Evolutionary conservation across 2,888 invertebrate species (phyloP), one percentile per base, ranked within the genome.

Genomic region (Gandaritis pyraliata): DNA sequence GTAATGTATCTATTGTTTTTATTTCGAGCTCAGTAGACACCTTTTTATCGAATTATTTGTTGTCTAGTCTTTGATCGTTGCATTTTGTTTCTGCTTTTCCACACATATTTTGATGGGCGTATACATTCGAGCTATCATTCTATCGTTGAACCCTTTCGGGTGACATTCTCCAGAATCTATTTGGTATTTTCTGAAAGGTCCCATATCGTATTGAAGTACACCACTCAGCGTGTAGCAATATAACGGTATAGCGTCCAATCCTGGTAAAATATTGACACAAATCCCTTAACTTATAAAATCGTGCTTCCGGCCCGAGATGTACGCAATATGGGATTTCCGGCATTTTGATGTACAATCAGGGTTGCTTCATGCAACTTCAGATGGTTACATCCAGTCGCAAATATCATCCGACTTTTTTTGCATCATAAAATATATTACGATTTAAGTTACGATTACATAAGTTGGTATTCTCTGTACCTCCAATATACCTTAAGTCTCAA

Each of bases 281-380:
- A 91, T 90, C 91, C 92, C 91, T 90, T 90, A 90, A 91, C 89
- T 91, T 92, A 91, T 91, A 91, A 92, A 92, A 91, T 90, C 84
- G 86, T 87, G 82, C 88, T 88, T 86, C 85, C 88, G 86, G 85
- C 85, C 86, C 82, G 80, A 67, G 67, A 84, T 85, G 87, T 86
- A 84, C 84, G 87, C 87, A 88, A 90, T 91, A 92, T 92, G 90
- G 90, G 89, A 88, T 90, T 90, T 90, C 86, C 88, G 88, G 79
- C 89, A 89, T 89, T 90, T 90, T 88, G 88, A 88, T 87, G 87
- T 88, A 83, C 58, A 51, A 38, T 51, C 30, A 56, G 48, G 52
- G 55, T 56, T 52, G 59, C 49, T 18, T 46, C 52, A 10, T 85
- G 79, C 11, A 47, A 23, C 29, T 7, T n/a, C 12, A 15, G 12